A percentile compares a stretch with the other conserved stretches of the same genome.
Evolutionary conservation across 2,888 invertebrate genomes (phyloP).

Genomic region (Strigamia transsilvanica): DNA sequence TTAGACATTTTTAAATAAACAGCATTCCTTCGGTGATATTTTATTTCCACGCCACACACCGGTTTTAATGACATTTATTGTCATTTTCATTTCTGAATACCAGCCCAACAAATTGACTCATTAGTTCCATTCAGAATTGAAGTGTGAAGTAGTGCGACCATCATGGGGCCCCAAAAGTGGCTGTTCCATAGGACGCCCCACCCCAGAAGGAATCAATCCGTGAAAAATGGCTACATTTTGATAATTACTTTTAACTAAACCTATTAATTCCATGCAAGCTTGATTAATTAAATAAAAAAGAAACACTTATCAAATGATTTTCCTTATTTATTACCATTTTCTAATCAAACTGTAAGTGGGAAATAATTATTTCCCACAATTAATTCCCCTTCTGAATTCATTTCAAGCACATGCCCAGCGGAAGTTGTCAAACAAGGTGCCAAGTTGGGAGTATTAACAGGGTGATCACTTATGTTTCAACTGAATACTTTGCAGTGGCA

Average conservation of each 20-base stretch:
- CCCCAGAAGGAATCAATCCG: too few species aligned
- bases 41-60: not conserved
- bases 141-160: too few species aligned
- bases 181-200: too few species aligned
- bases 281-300: too few species aligned
- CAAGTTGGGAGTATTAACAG: conserved; percentile 5
- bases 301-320: too few species aligned
- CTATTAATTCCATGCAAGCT: too few species aligned
- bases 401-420: conserved; percentile 16
- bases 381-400: not conserved
- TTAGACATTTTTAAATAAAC: not conserved
- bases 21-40: conserved; percentile 9
- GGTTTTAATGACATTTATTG: not conserved
- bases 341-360: not conserved
- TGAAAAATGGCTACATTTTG: too few species aligned
- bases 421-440: conserved; percentile 26
- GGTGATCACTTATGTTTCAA: conserved; percentile 24
- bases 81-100: not conserved
- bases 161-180: not conserved
- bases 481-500: conserved; percentile 17
- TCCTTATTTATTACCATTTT: not conserved
- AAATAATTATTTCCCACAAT: not conserved
- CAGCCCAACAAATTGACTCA: too few species aligned
- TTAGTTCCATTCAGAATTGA: too few species aligned
- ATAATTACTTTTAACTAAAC: too few species aligned